Evolutionary conservation across 2,888 invertebrate genomes (phyloP), one percentile per base, ranked within the genome.

Genomic region (Limnephilus marmoratus): DNA sequence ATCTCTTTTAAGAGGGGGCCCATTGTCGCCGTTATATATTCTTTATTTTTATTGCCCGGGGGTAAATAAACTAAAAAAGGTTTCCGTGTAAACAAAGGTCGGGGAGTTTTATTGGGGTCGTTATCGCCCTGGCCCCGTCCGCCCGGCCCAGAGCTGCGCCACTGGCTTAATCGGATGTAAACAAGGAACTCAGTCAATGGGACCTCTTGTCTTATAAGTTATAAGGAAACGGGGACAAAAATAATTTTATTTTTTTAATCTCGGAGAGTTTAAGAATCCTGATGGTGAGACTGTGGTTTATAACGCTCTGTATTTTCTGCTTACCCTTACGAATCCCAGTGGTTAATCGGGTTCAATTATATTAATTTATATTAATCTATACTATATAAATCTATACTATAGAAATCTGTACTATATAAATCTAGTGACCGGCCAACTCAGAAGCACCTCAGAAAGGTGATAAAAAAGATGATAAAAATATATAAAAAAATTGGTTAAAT

Each of bases 81-180:
- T 86, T 92, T 90, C 92, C 90, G 85, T 92, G 92, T 92, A 90
- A 92, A 92, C 90, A 92, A 80, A 85, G 92, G 49, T 45, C 88
- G 90, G 90, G 90, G 85, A 88, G 90, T 90, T 92, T 92, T 90
- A 90, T 92, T 34, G 68, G 80, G 90, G 92, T 83, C 88, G 92
- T 90, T 90, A 90, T 92, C 92, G 31, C n/a, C 81, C 13, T 81
- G 24, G 81, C 86, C 90, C 7, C 68, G 12, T 37, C 90, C 90
- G 18, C 68, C 34, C 85, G 24, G 68, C 34, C 85, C 31, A 49
- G n/a, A 24, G 86, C 49, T 86, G 81, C 68, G 81, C 89, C 81
- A 89, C 81, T 89, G 89, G 41, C 89, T n/a, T 81, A 80, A 89
- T 80, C n/a, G 37, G 80, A 89, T 89, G 89, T 89, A 37, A 81